Conservation (phyloP, 2,888 invertebrate genomes). For the Imbricaverruca yamaguchii region DNA sequence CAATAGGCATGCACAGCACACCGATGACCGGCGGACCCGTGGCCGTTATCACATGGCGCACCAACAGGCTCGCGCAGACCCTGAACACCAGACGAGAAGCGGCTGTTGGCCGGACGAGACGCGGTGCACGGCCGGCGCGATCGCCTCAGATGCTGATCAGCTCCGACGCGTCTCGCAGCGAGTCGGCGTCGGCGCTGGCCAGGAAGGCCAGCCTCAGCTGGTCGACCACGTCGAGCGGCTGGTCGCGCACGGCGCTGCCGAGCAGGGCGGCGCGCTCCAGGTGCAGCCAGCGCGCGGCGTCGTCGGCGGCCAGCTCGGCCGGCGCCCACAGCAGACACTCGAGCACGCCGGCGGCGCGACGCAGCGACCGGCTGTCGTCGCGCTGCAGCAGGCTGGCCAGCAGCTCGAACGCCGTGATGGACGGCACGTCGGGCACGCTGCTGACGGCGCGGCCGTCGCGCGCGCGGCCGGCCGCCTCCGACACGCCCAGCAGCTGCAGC, state of each 20-base stretch:
- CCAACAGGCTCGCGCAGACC: no score
- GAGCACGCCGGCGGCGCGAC: slow-evolving; percentile 65
- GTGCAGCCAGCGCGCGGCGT: slow-evolving; percentile 51
- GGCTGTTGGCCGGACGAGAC: no score
- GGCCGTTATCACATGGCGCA: no score
- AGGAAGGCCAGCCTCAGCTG: slow-evolving; percentile 49
- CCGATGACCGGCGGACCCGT: no score
- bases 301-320: slow-evolving; percentile 22
- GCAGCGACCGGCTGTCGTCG: slow-evolving; percentile 39
- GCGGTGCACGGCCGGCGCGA: neutral
- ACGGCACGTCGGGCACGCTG: slow-evolving; percentile 20
- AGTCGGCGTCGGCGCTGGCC: slow-evolving; percentile 70
- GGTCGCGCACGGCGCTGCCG: slow-evolving; percentile 61
- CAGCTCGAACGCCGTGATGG: slow-evolving; percentile 28
- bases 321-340: slow-evolving; percentile 85
- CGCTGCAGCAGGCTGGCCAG: slow-evolving; percentile 36
- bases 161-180: slow-evolving; percentile 67
- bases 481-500: slow-evolving; percentile 58
- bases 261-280: slow-evolving; percentile 75
- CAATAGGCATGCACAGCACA: no score
- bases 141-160: slow-evolving; percentile 38
- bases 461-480: slow-evolving; percentile 38
- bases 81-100: no score
- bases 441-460: slow-evolving; percentile 36
- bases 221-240: neutral